Evolutionary conservation across 1,140 invertebrate species (phyloP), one percentile per base, ranked within the genome.

Genomic region (Panagrolaimus sp.): DNA sequence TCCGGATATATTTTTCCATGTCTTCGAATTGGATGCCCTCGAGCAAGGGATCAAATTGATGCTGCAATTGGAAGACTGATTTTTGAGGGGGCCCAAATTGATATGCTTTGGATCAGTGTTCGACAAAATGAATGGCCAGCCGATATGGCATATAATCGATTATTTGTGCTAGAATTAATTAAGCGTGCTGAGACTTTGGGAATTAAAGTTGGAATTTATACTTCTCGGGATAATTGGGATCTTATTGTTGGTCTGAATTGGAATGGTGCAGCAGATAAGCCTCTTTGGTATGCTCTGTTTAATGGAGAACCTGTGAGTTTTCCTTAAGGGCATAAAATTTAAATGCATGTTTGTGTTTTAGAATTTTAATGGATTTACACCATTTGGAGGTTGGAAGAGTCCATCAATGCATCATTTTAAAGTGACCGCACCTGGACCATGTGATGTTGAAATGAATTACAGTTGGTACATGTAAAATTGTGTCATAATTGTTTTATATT

Each of bases 71-170:
- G 44, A 15, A 28, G 68, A 8, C 43, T 71, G 70, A 28, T 32
- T 6, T 32, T n/a, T 10, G 45, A 71, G 12, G 46, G 46, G 1
- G 69, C 68, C 52, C 15, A 71, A 9, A 58, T 71, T 38, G 69
- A 63, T 58, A 70, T 71, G 69, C n/a, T 71, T 1, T 71, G 69
- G 69, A 47, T 71, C 7, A 63, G 68, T 46, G 43, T 71, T 2
- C 67, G 68, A 38, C 24, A 21, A 9, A 15, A 71, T 15, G 67
- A 71, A 21, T 71, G 69, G 69, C 69, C 69, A 7, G 68, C n/a
- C 1, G 68, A 71, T 46, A 46, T 47, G 68, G 38, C 10, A 3
- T n/a, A n/a, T 12, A 71, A 71, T 38, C 67, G 69, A 17, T 24
- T 47, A 55, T 71, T 70, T 43, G 62, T 71, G 4, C 24, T n/a